Conservation (phyloP, 2,113 vertebrate species). For the Laticauda laticaudata region DNA sequence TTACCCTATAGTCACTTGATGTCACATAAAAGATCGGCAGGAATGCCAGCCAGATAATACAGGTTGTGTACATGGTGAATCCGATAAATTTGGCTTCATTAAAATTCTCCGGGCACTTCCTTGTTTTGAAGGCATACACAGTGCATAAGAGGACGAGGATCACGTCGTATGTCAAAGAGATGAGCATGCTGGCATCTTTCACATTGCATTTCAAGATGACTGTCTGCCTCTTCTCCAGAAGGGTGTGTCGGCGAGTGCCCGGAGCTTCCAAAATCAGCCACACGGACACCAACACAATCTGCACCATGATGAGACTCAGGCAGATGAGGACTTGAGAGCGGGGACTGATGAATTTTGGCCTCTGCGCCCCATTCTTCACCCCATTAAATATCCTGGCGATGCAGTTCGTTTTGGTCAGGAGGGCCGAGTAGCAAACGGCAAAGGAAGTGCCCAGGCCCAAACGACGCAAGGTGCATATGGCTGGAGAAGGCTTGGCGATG, state of each 20-base stretch:
- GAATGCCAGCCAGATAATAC: conserved; percentile 99
- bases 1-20: conserved; percentile 99
- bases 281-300: conserved; percentile 89
- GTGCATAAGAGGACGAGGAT: conserved; percentile 97
- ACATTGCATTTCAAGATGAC: conserved; percentile 98
- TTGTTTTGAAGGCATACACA: conserved; percentile 98
- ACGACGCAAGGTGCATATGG: conserved; percentile 89
- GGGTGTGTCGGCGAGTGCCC: conserved; percentile 87
- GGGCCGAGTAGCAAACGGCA: conserved; percentile 93
- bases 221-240: conserved; percentile 92
- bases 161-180: conserved; percentile 93
- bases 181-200: conserved; percentile 95
- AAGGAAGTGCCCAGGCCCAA: conserved; percentile 94
- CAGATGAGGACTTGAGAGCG: conserved; percentile 98
- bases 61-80: conserved; percentile 99
- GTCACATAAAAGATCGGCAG: conserved; percentile 99
- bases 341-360: conserved; percentile 96
- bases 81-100: conserved; percentile 99
- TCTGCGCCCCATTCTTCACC: conserved; percentile 89
- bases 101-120: conserved; percentile 99
- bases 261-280: conserved; percentile 95
- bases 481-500: conserved; percentile 93
- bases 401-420: conserved; percentile 98
- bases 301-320: conserved; percentile 91
- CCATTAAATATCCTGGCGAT: conserved; percentile 95